Percentiles rank a stretch among this genome's conserved stretches.
These are phyloP conservation scores for Microchirus variegatus DNA, from an alignment of 2,797 vertebrate genomes.

Conservation along the genomic window DNA sequence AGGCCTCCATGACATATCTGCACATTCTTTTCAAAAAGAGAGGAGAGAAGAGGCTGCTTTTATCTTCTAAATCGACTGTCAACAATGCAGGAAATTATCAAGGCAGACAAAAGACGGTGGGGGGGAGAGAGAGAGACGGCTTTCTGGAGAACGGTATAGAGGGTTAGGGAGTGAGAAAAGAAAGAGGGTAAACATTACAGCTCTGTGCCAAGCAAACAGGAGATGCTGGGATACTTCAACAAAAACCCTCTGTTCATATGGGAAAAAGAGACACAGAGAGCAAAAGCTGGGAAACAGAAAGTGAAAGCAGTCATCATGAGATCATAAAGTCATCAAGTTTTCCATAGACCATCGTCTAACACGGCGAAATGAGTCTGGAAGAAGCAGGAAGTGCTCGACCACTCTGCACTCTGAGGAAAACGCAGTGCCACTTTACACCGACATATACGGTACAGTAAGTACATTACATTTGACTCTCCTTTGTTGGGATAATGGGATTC, in stretches of 20 bases:
- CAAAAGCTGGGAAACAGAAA: slow-evolving; percentile 34
- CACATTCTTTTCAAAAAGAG: background rate
- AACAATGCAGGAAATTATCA: slow-evolving; percentile 73
- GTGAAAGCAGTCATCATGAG: slow-evolving; percentile 53
- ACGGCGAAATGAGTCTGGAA: too few species aligned
- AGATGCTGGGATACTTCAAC: slow-evolving; percentile 80
- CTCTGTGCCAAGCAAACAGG: slow-evolving; percentile 78
- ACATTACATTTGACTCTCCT: too few species aligned
- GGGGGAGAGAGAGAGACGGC: slow-evolving; percentile 1
- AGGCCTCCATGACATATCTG: too few species aligned
- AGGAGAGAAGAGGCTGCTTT: slow-evolving; percentile 70
- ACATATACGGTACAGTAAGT: too few species aligned
- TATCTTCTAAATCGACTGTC: slow-evolving; percentile 74
- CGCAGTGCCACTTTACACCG: too few species aligned
- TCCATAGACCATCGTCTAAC: too few species aligned
- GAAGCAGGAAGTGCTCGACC: too few species aligned
- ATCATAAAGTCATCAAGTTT: too few species aligned
- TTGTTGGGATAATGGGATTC: too few species aligned
- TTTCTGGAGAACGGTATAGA: too few species aligned
- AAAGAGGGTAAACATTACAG: slow-evolving; percentile 77
- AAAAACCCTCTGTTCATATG: slow-evolving; percentile 58
- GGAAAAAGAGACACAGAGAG: slow-evolving; percentile 22
- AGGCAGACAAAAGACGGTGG: slow-evolving; percentile 9
- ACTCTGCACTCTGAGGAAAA: too few species aligned
- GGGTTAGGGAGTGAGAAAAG: slow-evolving; percentile 18